Evolutionary conservation across 2,113 vertebrate species (phyloP), one percentile per base, ranked within the genome.

Genomic region (Enhydra lutris): DNA sequence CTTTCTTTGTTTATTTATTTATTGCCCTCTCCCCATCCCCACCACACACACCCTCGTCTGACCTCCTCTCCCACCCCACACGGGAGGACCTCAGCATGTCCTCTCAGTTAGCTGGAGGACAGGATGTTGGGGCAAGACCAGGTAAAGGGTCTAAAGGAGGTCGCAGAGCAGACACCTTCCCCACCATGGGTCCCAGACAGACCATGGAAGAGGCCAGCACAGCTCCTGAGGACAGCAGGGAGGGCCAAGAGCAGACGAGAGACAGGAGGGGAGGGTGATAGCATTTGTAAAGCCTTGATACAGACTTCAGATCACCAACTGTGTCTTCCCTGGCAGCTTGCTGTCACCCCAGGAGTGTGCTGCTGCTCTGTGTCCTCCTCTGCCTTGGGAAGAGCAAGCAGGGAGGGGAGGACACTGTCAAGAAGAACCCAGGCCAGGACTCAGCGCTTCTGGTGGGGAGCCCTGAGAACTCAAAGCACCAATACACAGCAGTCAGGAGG

Each of bases 1-100:
- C 95, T 95, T 97, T 98, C 98, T 98, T 98, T 50, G 42, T 98
- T 98, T 98, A 98, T 99, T 99, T 98, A 98, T 99, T 98, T 99
- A 98, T 99, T 99, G 98, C 92, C 97, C 97, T 89, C 23, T 78
- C 74, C 80, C 36, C 29, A 4, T 26, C 50, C 67, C 34, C 20
- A 5, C 29, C 26, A 55, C 84, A 67, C 87, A 61, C 18, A 14
- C 59, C 67, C 31, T 61, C n/a, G 7, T 57, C 74, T 55, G 39
- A 26, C 91, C 87, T 65, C 57, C 39, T 23, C 34, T 71, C 55
- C 11, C 2, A 23, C 45, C 79, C 69, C 74, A 61, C 21, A 83
- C 96, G 14, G 89, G 92, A 98, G 97, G 96, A 95, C 96, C 50
- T 97, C 97, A 87, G 97, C 95, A 89, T 90, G 94, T 95, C 98